These are phyloP conservation scores for Ladona fulva DNA, from an alignment of 1,140 invertebrate species.

Conservation along the genomic window DNA sequence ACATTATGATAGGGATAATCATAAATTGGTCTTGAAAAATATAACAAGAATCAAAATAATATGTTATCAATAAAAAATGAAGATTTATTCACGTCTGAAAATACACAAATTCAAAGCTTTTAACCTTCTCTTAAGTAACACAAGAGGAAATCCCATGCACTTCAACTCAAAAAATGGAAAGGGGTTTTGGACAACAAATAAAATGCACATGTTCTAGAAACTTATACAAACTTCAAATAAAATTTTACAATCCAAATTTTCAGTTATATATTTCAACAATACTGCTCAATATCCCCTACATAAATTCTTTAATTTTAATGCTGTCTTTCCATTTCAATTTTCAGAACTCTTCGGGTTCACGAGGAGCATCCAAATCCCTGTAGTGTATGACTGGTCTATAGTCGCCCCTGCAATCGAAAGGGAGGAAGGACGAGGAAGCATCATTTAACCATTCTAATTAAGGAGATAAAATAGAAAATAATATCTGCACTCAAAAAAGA, in stretches of 20 bases:
- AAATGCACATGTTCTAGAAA: not conserved
- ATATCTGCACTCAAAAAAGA: constrained; percentile 15
- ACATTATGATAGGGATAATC: too few relatives aligned
- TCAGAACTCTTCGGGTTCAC: constrained; percentile 71
- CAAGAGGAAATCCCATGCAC: too few relatives aligned
- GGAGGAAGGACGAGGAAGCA: constrained; percentile 26
- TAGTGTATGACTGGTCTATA: constrained; percentile 82
- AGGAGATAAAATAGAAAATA: constrained; percentile 25
- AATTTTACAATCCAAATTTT: not conserved
- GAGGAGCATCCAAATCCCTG: constrained; percentile 81
- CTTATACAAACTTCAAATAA: not conserved
- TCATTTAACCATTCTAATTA: constrained; percentile 19
- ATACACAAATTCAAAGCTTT: too few relatives aligned
- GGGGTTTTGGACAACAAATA: not conserved
- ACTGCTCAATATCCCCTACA: not conserved
- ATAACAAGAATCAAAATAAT: too few relatives aligned
- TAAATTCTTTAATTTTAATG: not conserved
- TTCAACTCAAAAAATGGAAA: too few relatives aligned
- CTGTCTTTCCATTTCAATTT: not conserved
- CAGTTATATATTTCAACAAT: not conserved
- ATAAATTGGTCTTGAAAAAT: too few relatives aligned
- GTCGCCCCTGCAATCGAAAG: constrained; percentile 46
- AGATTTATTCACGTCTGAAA: too few relatives aligned
- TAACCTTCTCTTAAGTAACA: too few relatives aligned
- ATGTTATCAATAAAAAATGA: too few relatives aligned